Base-by-base conservation (phyloP, 2,797 vertebrate genomes). In the Steatocranus sp. region DNA sequence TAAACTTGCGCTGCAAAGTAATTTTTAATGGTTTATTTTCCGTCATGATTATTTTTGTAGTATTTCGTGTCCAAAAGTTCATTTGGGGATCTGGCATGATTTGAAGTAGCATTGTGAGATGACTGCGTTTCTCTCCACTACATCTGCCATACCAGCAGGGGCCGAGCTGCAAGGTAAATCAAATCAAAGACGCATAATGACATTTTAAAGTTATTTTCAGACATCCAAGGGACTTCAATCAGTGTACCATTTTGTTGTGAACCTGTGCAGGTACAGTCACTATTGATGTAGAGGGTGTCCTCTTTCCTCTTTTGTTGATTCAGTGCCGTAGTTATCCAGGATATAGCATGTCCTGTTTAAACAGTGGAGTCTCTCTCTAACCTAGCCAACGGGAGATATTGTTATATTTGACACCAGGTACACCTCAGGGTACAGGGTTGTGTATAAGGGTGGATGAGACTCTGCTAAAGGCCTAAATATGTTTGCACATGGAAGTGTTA, bases 341-440 rank as follows among this genome's bases (percentile, higher is more conserved):
- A 93, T 90, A 58, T 49, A 73, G 25, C 41, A 49, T 91, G 87
- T 86, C 84, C 77, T 92, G 87, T 94, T 94, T 92, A 81, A 91
- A 87, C 73, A 89, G 80, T 79, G 77, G 51, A n/a, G 36, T 4
- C 75, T 83, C 49, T 83, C 49, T 80, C 18, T 17, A 36, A 17
- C 18, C 3, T 3, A 75, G 56, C 70, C 61, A 83, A 76, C 6
- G 49, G 73, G 36, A 84, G 76, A 86, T 80, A 20, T 46, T 83
- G 75, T 82, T 51, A 53, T 75, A 9, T 81, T 90, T 87, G 77
- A 78, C 85, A 82, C 48, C 81, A 77, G 76, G 83, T 76, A 78
- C 85, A 83, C 90, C 82, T 87, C 75, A 80, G 83, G 84, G 38
- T 63, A 30, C 49, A 46, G 88, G 74, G 91, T 93, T 90, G 80